Conservation (phyloP, 2,113 vertebrate species). For the Ailurus styani region DNA sequence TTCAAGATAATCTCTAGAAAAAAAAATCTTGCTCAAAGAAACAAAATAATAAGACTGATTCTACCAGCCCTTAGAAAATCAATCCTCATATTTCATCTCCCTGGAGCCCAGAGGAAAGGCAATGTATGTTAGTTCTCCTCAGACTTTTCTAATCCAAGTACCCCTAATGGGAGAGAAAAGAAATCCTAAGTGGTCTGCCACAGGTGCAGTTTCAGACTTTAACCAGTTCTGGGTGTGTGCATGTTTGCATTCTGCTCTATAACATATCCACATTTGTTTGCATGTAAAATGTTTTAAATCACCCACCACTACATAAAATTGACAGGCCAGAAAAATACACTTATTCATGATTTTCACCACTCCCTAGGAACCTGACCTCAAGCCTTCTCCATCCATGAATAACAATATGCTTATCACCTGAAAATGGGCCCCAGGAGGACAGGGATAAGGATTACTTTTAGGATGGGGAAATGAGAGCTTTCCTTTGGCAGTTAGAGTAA, state of each 20-base stretch:
- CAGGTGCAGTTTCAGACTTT: background rate
- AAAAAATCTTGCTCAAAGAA: background rate
- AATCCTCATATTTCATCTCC: background rate
- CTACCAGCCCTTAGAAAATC: background rate
- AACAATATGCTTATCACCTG: background rate
- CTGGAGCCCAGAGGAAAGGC: slow-evolving; percentile 11
- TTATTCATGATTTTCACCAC: background rate
- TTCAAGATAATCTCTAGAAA: background rate
- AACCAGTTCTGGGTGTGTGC: background rate
- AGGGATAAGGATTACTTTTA: background rate
- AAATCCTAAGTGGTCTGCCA: background rate
- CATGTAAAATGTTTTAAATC: background rate
- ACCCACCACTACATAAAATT: background rate
- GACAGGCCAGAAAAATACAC: background rate
- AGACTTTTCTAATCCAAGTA: background rate
- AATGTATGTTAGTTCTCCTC: background rate
- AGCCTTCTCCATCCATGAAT: background rate
- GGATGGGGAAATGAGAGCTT: background rate
- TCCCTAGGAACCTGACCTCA: background rate
- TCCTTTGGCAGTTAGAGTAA: background rate
- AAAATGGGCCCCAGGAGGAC: background rate
- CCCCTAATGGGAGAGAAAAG: background rate
- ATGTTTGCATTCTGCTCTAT: background rate
- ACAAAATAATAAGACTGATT: background rate
- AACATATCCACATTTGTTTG: background rate